Base-by-base conservation (phyloP, 1,140 invertebrate genomes). In the Delia radicum region DNA sequence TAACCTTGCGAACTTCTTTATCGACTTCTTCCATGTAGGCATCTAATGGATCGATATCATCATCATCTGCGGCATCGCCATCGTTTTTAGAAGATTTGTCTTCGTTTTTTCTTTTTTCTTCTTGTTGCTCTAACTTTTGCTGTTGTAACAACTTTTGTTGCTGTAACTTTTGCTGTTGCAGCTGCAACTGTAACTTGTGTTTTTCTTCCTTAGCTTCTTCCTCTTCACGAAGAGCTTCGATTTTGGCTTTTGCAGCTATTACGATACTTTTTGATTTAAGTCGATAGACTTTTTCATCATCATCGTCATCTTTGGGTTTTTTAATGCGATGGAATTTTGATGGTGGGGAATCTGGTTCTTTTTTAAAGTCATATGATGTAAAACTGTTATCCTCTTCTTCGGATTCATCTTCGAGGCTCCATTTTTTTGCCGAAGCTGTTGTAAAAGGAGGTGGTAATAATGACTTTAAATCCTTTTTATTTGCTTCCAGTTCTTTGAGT, bases 31-130 rank as follows among this genome's bases (percentile, higher is more conserved):
- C 91, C 98, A 99, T 99, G 83, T 94, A 99, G 7, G 96, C 97
- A 91, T 99, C 97, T 6, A 99, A 87, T 13, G 97, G 96, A 90
- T 99, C 97, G 65, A 97, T 91, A 87, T 98, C 96, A 77, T 96
- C 89, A 77, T 88, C 88, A 80, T 83, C 82, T 88, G 86, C 76
- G 86, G 84, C n/a, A n/a, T 75, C 88, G 85, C 48, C 71, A 8
- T 29, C 7, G 27, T 67, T 1, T 87, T 81, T n/a, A n/a, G n/a
- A n/a, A 63, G 86, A 8, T 13, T 75, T 37, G 3, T 74, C 69
- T 0, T 46, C 63, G 74, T 7, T 72, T 46, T n/a, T 55, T 72
- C 29, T 78, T 76, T 79, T 21, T 6, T 3, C n/a, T 55, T 55
- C 27, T n/a, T 29, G n/a, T 18, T 28, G 10, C 13, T 10, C 15